A percentile compares a stretch with the other conserved stretches of the same genome.
Evolutionary conservation across 2,888 invertebrate species (phyloP).

Genomic region (Papilio protenor): DNA sequence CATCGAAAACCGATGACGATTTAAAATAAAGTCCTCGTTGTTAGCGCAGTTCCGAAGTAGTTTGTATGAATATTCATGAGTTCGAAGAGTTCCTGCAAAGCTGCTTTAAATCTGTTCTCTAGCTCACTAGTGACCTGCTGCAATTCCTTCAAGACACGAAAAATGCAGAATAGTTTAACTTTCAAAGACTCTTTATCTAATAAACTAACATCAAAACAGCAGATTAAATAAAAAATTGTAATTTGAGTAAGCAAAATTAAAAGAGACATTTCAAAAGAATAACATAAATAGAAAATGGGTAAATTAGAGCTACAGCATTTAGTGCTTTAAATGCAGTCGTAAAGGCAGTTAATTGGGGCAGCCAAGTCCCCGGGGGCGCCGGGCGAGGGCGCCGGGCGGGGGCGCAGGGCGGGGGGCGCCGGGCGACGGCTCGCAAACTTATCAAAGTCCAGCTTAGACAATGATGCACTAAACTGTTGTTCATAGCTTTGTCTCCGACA

Average conservation of each 20-base stretch:
- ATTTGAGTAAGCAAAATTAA: not conserved
- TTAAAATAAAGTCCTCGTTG: slow-evolving; percentile 20
- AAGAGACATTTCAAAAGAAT: not conserved
- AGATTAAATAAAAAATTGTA: no score
- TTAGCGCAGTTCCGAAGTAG: slow-evolving; percentile 34
- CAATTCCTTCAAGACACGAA: not conserved
- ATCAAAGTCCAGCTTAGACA: slow-evolving; percentile 21
- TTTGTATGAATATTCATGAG: slow-evolving; percentile 36
- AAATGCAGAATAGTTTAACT: not conserved
- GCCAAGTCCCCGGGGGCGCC: not conserved
- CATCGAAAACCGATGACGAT: slow-evolving; percentile 30
- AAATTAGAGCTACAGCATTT: slow-evolving; percentile 9
- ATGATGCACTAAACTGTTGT: slow-evolving; percentile 17
- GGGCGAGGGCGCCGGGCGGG: no score
- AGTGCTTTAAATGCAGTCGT: slow-evolving; percentile 25
- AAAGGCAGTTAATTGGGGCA: slow-evolving; percentile 18
- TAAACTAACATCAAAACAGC: not conserved
- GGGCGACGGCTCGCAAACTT: slow-evolving; percentile 11
- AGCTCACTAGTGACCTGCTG: not conserved
- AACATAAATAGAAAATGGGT: slow-evolving; percentile 3
- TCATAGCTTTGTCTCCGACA: not conserved
- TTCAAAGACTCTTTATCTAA: not conserved
- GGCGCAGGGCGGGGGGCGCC: not conserved
- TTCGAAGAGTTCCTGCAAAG: slow-evolving; percentile 14
- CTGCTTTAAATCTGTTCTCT: slow-evolving; percentile 16